A percentile compares a stretch with the other conserved stretches of the same genome.
phyloP scores from a whole-genome alignment of 2,113 vertebrate species.

The Neogobius melanostomus region DNA sequence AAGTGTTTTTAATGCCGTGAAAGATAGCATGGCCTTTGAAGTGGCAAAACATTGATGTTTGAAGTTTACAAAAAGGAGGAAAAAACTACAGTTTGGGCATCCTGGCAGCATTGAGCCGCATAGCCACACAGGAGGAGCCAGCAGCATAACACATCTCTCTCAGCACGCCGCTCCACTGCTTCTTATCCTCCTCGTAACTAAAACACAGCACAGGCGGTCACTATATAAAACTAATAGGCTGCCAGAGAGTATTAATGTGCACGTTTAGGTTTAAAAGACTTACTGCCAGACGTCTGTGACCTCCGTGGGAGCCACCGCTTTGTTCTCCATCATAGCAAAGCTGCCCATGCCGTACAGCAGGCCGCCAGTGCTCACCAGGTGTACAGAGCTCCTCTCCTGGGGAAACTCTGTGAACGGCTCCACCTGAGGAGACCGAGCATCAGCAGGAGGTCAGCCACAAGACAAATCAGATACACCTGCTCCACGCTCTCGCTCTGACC shows the following conservation, averaged over 20 bases:
- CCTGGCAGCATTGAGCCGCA: constrained; percentile 90
- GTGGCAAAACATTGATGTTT: constrained; percentile 16
- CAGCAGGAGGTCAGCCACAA: constrained; percentile 15
- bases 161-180: constrained; percentile 94
- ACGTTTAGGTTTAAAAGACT: constrained; percentile 68
- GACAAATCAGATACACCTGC: background rate
- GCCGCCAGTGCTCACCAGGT: constrained; percentile 83
- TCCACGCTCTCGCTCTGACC: background rate
- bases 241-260: background rate
- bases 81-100: constrained; percentile 88
- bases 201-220: background rate
- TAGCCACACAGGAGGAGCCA: constrained; percentile 89
- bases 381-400: constrained; percentile 95
- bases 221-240: background rate
- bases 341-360: constrained; percentile 92
- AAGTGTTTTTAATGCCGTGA: constrained; percentile 24
- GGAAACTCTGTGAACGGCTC: constrained; percentile 92
- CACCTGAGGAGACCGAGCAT: constrained; percentile 77
- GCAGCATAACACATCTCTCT: constrained; percentile 96
- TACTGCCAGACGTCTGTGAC: constrained; percentile 99
- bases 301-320: constrained; percentile 92
- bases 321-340: constrained; percentile 92
- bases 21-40: constrained; percentile 34
- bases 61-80: constrained; percentile 1
- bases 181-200: constrained; percentile 95